These are phyloP conservation scores for Cremastinae sp. DNA, from an alignment of 2,888 invertebrate species.

Conservation along the genomic window DNA sequence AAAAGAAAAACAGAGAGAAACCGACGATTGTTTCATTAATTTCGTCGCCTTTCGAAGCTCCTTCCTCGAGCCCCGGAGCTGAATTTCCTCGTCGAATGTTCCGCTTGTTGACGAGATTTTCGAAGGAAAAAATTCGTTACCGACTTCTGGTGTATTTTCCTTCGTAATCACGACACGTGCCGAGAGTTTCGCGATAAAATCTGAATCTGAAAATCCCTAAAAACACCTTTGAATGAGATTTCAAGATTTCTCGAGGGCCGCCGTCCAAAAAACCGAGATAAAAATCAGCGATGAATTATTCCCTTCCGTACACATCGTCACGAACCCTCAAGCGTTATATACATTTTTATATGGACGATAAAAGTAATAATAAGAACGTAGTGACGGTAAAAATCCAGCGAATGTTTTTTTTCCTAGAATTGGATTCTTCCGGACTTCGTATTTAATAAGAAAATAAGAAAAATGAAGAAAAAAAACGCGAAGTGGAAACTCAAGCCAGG, in stretches of 20 bases:
- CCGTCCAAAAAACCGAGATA: too few species aligned
- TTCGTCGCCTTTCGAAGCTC: conserved; percentile 36
- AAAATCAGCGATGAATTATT: too few species aligned
- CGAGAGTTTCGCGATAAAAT: too few species aligned
- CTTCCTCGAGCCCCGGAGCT: conserved; percentile 30
- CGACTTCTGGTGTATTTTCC: conserved; percentile 25
- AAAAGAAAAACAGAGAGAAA: conserved; percentile 21
- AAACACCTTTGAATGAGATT: too few species aligned
- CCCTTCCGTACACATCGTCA: too few species aligned
- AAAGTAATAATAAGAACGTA: too few species aligned
- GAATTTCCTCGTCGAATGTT: conserved; percentile 4
- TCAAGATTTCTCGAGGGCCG: too few species aligned
- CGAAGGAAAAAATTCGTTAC: conserved; percentile 42
- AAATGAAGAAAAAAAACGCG: not conserved
- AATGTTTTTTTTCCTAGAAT: not conserved
- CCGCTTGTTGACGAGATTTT: conserved; percentile 25
- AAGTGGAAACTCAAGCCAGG: not conserved
- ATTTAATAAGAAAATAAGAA: not conserved
- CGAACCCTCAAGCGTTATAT: too few species aligned
- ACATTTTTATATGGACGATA: not conserved
- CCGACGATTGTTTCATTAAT: conserved; percentile 62
- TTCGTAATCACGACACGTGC: not conserved
- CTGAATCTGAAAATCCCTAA: too few species aligned
- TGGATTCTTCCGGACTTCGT: not conserved
- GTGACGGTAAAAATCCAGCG: too few species aligned